Percentiles rank a stretch among this genome's conserved stretches.
Conservation (phyloP, 2,888 invertebrate genomes). For the Rhimphoctona megacephalus region DNA sequence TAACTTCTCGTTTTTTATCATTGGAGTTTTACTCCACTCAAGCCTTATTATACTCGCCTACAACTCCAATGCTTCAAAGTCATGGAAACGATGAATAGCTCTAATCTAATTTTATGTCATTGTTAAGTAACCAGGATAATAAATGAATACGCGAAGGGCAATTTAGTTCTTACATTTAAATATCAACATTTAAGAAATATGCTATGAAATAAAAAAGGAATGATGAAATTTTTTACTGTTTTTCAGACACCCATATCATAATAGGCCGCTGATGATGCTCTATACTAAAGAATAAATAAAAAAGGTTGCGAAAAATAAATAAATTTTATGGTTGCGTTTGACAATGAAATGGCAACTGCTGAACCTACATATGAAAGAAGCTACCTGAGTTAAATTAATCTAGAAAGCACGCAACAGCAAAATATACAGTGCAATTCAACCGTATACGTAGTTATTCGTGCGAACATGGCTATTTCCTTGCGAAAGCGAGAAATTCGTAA, state of each 20-base stretch:
- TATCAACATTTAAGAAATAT: not conserved
- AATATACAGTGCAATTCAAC: constrained; percentile 22
- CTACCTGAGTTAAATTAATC: constrained; percentile 8
- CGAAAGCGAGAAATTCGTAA: constrained; percentile 39
- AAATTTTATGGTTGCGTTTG: not conserved
- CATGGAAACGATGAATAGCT: not conserved
- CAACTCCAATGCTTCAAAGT: not conserved
- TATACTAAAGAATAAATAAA: not conserved
- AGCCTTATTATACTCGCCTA: not conserved
- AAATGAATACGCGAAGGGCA: too few relatives aligned
- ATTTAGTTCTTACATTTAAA: not conserved
- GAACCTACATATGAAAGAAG: not conserved
- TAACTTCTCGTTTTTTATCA: not conserved
- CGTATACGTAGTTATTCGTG: constrained; percentile 1
- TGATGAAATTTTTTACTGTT: not conserved
- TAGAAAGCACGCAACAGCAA: not conserved
- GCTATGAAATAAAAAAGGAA: not conserved
- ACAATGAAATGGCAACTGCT: not conserved
- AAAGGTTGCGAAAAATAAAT: too few relatives aligned
- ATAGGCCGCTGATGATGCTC: not conserved
- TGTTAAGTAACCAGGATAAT: not conserved
- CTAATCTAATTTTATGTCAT: not conserved
- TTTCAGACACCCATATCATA: not conserved
- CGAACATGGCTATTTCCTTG: constrained; percentile 34
- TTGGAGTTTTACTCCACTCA: not conserved